Evolutionary conservation across 2,113 vertebrate species (phyloP).

Genomic region (Periophthalmodon schlosseri): DNA sequence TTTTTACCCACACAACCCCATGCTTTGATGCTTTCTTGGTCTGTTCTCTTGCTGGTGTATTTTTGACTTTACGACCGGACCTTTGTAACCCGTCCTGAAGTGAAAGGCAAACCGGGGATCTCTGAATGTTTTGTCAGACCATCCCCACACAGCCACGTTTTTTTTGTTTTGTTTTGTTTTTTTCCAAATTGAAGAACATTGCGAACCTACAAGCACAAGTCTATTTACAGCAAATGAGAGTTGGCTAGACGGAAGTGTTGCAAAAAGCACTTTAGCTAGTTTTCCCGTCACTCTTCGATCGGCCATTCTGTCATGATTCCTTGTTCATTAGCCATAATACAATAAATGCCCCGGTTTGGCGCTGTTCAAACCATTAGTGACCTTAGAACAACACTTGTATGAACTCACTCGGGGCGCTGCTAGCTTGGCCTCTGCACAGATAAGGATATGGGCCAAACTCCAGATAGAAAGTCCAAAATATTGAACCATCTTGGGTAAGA

Average conservation of each 20-base stretch:
- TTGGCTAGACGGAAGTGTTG: not conserved
- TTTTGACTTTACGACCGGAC: not conserved
- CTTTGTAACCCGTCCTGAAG: slow-evolving; percentile 6
- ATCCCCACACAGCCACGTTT: not conserved
- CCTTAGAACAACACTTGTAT: slow-evolving; percentile 2
- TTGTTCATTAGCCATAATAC: slow-evolving; percentile 3
- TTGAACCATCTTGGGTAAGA: not conserved
- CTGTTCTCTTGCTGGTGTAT: not conserved
- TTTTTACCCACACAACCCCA: not conserved
- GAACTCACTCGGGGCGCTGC: not conserved
- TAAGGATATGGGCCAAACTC: not conserved
- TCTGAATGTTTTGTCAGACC: not conserved
- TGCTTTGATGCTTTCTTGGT: not conserved
- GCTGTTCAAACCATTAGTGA: slow-evolving; percentile 10
- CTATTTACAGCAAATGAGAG: slow-evolving; percentile 3
- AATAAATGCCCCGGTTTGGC: not conserved
- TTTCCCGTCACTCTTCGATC: slow-evolving; percentile 2
- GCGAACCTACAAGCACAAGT: not conserved
- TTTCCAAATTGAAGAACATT: not conserved
- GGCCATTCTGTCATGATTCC: not conserved
- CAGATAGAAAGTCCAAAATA: slow-evolving; percentile 4
- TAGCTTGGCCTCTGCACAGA: not conserved
- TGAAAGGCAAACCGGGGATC: not conserved
- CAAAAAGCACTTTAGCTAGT: slow-evolving; percentile 6
- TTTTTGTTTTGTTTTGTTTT: slow-evolving; percentile 1